Percentiles rank a stretch among this genome's conserved stretches.
These are phyloP conservation scores for Piscicola geometra DNA, from an alignment of 2,888 invertebrate species.

Conservation along the genomic window DNA sequence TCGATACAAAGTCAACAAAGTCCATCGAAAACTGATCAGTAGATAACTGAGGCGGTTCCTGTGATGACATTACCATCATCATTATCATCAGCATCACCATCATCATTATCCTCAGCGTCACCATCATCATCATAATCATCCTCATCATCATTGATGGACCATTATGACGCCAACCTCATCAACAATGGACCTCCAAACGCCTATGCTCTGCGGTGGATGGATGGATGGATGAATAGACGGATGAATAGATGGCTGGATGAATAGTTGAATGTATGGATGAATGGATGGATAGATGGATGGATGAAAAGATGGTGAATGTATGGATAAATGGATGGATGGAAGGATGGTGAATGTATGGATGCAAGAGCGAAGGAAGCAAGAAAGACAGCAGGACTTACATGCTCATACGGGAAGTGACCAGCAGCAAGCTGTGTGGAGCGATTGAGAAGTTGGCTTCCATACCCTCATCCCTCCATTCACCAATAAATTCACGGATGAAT, in stretches of 20 bases:
- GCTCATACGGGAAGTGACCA: conserved; percentile 50
- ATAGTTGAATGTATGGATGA: too few species aligned
- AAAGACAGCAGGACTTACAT: conserved; percentile 45
- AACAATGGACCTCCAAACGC: conserved; percentile 37
- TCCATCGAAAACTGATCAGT: conserved; percentile 25
- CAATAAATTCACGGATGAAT: too few species aligned
- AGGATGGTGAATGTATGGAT: conserved; percentile 11
- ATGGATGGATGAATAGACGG: neutral
- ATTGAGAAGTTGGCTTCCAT: neutral
- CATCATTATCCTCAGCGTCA: too few species aligned
- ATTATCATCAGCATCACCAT: neutral
- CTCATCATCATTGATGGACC: neutral
- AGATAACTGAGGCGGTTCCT: conserved; percentile 37
- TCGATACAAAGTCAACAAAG: conserved; percentile 37
- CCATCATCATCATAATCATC: too few species aligned
- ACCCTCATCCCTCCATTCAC: too few species aligned
- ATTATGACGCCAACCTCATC: conserved; percentile 31
- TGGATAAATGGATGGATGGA: too few species aligned
- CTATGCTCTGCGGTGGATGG: conserved; percentile 36
- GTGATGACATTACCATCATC: neutral
- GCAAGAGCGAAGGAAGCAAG: neutral
- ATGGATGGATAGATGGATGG: too few species aligned
- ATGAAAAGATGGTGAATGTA: too few species aligned
- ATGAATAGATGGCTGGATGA: too few species aligned
- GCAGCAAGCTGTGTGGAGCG: conserved; percentile 48